Conservation (phyloP, 2,888 invertebrate genomes). For the Leptopterna dolabrata region DNA sequence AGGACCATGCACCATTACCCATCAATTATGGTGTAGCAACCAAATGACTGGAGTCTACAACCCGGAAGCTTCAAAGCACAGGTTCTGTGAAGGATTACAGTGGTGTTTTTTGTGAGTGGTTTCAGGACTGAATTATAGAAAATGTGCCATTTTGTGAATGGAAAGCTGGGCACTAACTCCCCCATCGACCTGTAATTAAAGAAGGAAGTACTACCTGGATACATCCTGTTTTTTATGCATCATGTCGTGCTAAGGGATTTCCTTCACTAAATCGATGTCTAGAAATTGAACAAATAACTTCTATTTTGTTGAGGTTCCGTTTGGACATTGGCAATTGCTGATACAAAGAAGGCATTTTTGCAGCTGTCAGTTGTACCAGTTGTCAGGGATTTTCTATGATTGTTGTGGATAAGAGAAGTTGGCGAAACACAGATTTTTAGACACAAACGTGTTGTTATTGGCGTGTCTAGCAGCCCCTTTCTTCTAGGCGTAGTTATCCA, state of each 20-base stretch:
- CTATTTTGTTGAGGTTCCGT: conserved; percentile 53
- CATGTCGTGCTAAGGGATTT: conserved; percentile 32
- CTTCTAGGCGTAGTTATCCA: conserved; percentile 41
- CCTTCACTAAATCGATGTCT: conserved; percentile 61
- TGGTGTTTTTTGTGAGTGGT: conserved; percentile 63
- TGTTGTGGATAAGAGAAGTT: conserved; percentile 55
- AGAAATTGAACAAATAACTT: conserved; percentile 59
- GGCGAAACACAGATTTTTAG: no score
- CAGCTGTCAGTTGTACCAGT: conserved; percentile 61
- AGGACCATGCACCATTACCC: conserved; percentile 63
- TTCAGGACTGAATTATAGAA: conserved; percentile 62
- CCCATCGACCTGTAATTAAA: conserved; percentile 58
- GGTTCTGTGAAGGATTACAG: conserved; percentile 62
- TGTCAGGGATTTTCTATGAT: conserved; percentile 63
- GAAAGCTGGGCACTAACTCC: no score
- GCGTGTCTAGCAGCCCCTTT: conserved; percentile 47
- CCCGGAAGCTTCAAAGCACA: conserved; percentile 59
- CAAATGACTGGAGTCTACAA: no score
- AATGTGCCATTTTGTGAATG: conserved; percentile 58
- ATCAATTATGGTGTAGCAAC: conserved; percentile 61
- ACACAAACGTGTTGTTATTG: conserved; percentile 38
- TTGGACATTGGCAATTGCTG: conserved; percentile 53
- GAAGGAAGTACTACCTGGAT: conserved; percentile 55
- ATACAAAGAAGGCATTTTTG: conserved; percentile 64
- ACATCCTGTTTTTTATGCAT: conserved; percentile 61